A percentile compares a stretch with the other conserved stretches of the same genome.
Conservation (phyloP, 2,797 vertebrate species). For the Odontamblyopus lacepedii region DNA sequence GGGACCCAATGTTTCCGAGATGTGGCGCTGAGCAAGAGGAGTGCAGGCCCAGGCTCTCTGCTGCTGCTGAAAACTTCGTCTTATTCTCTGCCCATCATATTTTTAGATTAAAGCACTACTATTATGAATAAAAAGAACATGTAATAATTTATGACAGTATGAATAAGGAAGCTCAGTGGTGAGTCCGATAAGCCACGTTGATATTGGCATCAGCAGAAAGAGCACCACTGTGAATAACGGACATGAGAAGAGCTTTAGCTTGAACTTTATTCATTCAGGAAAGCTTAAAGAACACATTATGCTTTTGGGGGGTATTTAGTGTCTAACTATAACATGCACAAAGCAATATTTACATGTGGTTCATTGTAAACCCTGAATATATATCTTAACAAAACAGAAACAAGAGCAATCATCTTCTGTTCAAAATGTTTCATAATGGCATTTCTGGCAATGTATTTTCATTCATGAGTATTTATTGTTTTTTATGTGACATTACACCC, state of each 20-base stretch:
- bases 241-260: slow-evolving; percentile 45
- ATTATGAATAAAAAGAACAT: slow-evolving; percentile 77
- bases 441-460: too few species aligned
- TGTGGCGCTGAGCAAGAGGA: slow-evolving; percentile 66
- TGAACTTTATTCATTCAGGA: not conserved
- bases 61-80: slow-evolving; percentile 72
- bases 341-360: too few species aligned
- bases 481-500: too few species aligned
- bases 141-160: slow-evolving; percentile 79
- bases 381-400: too few species aligned
- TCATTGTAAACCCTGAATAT: too few species aligned
- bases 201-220: slow-evolving; percentile 61
- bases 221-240: slow-evolving; percentile 33
- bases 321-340: too few species aligned
- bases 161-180: slow-evolving; percentile 68
- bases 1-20: slow-evolving; percentile 77
- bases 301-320: not conserved
- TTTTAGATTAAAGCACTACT: slow-evolving; percentile 83
- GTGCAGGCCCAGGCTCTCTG: slow-evolving; percentile 63
- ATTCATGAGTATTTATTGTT: too few species aligned
- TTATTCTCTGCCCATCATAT: slow-evolving; percentile 77
- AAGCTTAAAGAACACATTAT: not conserved
- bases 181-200: slow-evolving; percentile 41
- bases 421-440: too few species aligned
- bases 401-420: too few species aligned